phyloP scores from a whole-genome alignment of 1,140 invertebrate genomes.

The Cydia splendana region DNA sequence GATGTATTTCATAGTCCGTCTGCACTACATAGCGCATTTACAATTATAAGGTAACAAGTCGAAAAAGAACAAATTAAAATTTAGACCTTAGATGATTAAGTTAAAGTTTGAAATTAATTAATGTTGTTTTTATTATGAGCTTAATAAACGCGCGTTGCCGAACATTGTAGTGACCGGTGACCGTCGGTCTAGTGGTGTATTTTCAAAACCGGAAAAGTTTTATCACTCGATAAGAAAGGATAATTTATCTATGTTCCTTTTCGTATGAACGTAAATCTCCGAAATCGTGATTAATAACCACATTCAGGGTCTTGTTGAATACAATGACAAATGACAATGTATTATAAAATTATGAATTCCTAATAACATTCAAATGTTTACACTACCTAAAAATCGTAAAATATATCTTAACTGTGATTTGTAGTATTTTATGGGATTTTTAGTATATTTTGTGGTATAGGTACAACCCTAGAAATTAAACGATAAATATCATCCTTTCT shows the following conservation, averaged over 20 bases:
- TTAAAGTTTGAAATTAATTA: neutral
- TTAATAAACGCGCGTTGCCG: neutral
- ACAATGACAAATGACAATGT: too few species aligned
- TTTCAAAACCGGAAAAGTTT: slow-evolving; percentile 10
- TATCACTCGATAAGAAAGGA: neutral
- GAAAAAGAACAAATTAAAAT: neutral
- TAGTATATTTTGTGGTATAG: too few species aligned
- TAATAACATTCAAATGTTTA: too few species aligned
- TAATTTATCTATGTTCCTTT: neutral
- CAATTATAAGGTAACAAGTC: neutral
- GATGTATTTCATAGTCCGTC: slow-evolving; percentile 35
- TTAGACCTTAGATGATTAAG: neutral
- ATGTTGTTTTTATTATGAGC: neutral
- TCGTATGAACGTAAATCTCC: neutral
- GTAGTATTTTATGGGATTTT: too few species aligned
- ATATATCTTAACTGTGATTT: too few species aligned
- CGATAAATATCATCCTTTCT: too few species aligned
- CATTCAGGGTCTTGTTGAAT: too few species aligned
- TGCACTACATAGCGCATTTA: slow-evolving; percentile 34
- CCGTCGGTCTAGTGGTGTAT: slow-evolving; percentile 8
- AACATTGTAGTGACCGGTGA: neutral
- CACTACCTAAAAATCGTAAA: too few species aligned
- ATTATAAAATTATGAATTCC: too few species aligned
- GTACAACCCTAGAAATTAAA: too few species aligned
- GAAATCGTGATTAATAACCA: too few species aligned